Percentiles rank a stretch among this genome's conserved stretches.
Conservation (phyloP, 1,140 invertebrate species). For the Meloidogyne exigua region DNA sequence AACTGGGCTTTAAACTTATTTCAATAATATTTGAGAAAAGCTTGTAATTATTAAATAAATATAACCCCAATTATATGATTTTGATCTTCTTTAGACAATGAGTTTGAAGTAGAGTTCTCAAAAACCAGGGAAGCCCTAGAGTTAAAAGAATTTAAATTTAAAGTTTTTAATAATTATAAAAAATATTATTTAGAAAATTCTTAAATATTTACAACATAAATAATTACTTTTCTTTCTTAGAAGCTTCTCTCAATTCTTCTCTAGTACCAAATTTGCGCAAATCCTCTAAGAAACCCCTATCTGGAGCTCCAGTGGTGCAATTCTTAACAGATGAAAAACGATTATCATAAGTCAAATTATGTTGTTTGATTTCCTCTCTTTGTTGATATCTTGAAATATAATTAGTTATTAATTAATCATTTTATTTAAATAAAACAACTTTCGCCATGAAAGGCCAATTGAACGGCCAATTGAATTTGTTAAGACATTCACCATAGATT, state of each 20-base stretch:
- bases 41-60: no score
- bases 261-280: conserved; percentile 9
- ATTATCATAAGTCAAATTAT: neutral
- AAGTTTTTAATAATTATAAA: neutral
- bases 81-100: neutral
- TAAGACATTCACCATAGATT: neutral
- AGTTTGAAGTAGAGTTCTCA: no score
- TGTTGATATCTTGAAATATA: conserved; percentile 20
- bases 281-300: conserved; percentile 13
- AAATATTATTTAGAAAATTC: neutral
- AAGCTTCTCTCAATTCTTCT: neutral
- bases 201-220: no score
- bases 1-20: no score
- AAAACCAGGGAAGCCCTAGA: neutral
- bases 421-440: neutral
- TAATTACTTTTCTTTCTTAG: neutral
- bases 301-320: neutral
- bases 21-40: no score
- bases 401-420: neutral
- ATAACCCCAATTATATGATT: neutral
- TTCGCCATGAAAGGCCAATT: conserved; percentile 20
- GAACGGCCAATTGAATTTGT: conserved; percentile 16
- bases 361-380: conserved; percentile 2
- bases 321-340: neutral
- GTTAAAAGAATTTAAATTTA: neutral